A percentile compares a stretch with the other conserved stretches of the same genome.
phyloP scores from a whole-genome alignment of 2,888 invertebrate species.

The Mythimna ferrago region DNA sequence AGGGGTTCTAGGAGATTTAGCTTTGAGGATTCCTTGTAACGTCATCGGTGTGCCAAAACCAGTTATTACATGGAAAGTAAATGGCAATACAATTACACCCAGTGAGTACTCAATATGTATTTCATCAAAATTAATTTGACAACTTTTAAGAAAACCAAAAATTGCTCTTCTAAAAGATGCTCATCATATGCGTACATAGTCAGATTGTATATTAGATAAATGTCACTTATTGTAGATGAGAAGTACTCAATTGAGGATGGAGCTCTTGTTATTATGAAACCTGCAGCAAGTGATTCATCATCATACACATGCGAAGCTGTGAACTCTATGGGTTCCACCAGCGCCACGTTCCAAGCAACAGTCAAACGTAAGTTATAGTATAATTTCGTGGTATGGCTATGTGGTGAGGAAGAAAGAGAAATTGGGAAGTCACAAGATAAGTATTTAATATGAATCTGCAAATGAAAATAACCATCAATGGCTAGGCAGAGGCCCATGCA shows the following conservation, averaged over 20 bases:
- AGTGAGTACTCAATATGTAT: slow-evolving; percentile 28
- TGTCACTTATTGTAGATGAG: slow-evolving; percentile 27
- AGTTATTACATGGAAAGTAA: slow-evolving; percentile 38
- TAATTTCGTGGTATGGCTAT: neutral
- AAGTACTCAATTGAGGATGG: slow-evolving; percentile 45
- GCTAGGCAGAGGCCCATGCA: neutral
- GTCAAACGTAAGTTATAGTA: slow-evolving; percentile 37
- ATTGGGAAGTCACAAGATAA: neutral
- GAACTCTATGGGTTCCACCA: slow-evolving; percentile 36
- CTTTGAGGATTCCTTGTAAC: slow-evolving; percentile 50
- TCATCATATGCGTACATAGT: no score
- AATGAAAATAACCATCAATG: neutral
- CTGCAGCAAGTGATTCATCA: slow-evolving; percentile 22
- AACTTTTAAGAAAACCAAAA: neutral
- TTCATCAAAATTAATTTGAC: neutral
- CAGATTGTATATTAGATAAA: no score
- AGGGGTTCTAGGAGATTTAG: slow-evolving; percentile 32
- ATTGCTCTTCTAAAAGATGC: no score
- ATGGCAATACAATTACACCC: slow-evolving; percentile 19
- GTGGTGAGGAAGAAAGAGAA: neutral
- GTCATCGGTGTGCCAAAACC: slow-evolving; percentile 42
- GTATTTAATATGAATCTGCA: neutral
- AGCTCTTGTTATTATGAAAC: slow-evolving; percentile 42
- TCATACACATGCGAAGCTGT: slow-evolving; percentile 47
- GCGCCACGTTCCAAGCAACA: slow-evolving; percentile 15